These are phyloP conservation scores for Linnaemya vulpina DNA, from an alignment of 2,888 invertebrate species.

Conservation along the genomic window DNA sequence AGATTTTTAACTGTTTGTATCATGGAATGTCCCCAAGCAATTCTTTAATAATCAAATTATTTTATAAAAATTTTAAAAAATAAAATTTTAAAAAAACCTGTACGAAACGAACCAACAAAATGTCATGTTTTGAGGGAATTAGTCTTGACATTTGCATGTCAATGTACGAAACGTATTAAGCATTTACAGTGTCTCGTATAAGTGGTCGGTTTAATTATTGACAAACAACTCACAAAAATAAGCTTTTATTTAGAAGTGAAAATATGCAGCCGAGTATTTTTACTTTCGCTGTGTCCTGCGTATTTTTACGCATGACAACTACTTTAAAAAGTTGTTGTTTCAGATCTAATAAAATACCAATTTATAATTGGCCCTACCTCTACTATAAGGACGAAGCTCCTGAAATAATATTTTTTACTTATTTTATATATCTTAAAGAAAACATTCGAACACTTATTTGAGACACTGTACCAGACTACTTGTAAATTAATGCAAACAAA, in stretches of 20 bases:
- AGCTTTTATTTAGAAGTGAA: too few relatives aligned
- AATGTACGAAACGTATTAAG: conserved; percentile 38
- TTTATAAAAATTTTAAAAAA: conserved; percentile 7
- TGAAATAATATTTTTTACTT: too few relatives aligned
- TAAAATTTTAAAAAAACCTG: neutral
- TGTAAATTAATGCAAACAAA: conserved; percentile 33
- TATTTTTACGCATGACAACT: neutral
- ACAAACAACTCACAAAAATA: neutral
- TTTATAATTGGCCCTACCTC: neutral
- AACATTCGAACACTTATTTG: neutral
- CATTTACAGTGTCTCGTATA: conserved; percentile 5
- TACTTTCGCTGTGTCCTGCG: neutral
- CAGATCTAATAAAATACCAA: neutral
- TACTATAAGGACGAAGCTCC: neutral
- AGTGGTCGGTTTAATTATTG: neutral
- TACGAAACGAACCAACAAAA: neutral
- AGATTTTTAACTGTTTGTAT: conserved; percentile 27
- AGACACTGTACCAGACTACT: conserved; percentile 5
- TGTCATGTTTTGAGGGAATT: conserved; percentile 34
- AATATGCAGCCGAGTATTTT: too few relatives aligned
- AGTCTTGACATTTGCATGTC: conserved; percentile 68
- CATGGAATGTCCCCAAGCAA: conserved; percentile 57
- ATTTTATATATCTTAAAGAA: neutral
- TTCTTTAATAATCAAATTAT: too few relatives aligned
- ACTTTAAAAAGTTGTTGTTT: neutral